These are phyloP conservation scores for Platerodrilus igneus DNA, from an alignment of 2,888 invertebrate genomes.

Conservation along the genomic window DNA sequence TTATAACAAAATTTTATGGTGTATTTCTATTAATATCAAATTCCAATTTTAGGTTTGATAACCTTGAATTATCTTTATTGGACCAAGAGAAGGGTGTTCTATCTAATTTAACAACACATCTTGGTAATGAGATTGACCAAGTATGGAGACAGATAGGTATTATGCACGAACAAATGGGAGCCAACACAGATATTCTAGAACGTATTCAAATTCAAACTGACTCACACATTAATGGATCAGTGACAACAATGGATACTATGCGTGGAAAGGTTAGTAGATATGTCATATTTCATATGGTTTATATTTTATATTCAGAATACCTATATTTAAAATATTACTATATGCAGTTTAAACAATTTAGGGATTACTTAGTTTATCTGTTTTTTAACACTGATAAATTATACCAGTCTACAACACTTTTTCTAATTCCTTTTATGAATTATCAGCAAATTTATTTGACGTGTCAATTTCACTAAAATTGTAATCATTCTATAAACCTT, in stretches of 20 bases:
- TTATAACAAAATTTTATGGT: too few species aligned
- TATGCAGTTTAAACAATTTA: too few species aligned
- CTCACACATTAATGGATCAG: conserved; percentile 73
- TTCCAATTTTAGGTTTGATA: conserved; percentile 56
- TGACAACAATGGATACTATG: conserved; percentile 71
- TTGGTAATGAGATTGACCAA: conserved; percentile 76
- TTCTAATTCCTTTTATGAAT: too few species aligned
- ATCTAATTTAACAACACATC: conserved; percentile 68
- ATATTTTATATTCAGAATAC: not conserved
- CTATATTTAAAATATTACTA: not conserved
- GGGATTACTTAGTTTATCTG: too few species aligned
- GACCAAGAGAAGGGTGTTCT: conserved; percentile 68
- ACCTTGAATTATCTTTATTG: conserved; percentile 63
- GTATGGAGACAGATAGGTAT: conserved; percentile 89
- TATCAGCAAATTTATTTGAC: too few species aligned
- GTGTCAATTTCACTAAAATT: too few species aligned
- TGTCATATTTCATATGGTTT: not conserved
- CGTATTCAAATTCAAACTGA: conserved; percentile 74
- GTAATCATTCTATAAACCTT: too few species aligned
- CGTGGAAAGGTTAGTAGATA: conserved; percentile 59
- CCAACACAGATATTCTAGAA: conserved; percentile 69
- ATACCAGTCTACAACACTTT: not conserved
- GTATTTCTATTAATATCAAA: too few species aligned
- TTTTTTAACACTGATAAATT: too few species aligned
- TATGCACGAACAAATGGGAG: conserved; percentile 78